Evolutionary conservation across 2,797 vertebrate species (phyloP).

Genomic region (Loris lydekkerianus): DNA sequence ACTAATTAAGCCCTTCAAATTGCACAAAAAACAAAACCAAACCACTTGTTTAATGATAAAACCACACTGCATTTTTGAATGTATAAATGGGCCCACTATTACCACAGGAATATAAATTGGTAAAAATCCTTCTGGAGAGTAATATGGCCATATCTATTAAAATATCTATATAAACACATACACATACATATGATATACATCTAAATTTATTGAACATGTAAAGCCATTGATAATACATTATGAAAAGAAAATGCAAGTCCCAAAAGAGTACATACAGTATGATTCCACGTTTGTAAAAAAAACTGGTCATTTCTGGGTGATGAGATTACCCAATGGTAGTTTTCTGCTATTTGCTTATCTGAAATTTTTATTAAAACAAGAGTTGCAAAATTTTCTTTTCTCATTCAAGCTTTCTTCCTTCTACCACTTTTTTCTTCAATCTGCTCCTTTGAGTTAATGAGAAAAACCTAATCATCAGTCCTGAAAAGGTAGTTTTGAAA

Average conservation of each 20-base stretch:
- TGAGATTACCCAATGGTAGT: background rate
- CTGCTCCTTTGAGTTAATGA: slow-evolving; percentile 9
- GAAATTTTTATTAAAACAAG: slow-evolving; percentile 45
- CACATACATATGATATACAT: background rate
- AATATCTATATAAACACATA: background rate
- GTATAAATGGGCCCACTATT: background rate
- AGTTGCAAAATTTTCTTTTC: slow-evolving; percentile 27
- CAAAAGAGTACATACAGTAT: background rate
- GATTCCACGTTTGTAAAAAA: background rate
- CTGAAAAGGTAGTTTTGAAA: slow-evolving; percentile 37
- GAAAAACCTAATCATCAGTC: background rate
- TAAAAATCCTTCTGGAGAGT: background rate
- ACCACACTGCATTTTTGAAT: background rate
- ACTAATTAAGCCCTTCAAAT: background rate
- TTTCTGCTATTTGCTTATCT: background rate
- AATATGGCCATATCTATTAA: background rate
- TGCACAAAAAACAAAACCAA: background rate
- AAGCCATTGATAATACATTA: background rate
- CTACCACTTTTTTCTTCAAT: slow-evolving; percentile 16
- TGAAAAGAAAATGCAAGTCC: background rate
- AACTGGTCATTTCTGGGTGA: background rate
- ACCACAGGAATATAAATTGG: background rate
- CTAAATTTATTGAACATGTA: slow-evolving; percentile 8
- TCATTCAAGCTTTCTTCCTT: slow-evolving; percentile 8
- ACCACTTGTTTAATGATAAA: slow-evolving; percentile 15